Evolutionary conservation across 2,888 invertebrate genomes (phyloP), one percentile per base, ranked within the genome.

Genomic region (Pogonocherus hispidulus): DNA sequence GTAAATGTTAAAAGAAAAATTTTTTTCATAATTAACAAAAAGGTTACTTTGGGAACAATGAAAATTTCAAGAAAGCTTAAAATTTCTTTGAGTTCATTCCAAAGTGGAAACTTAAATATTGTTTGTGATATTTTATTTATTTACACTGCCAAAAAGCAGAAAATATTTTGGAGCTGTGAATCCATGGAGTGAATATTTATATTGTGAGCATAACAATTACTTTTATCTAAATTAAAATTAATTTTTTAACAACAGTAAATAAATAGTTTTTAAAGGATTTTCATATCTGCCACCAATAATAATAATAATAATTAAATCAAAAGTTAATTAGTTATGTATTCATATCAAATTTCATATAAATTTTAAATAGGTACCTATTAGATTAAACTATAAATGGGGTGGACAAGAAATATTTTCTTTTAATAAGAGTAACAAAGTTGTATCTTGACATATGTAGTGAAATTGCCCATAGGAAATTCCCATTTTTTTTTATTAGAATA

Each of bases 131-230:
- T 63, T 63, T 63, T 63, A 55, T 54, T 63, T 63, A 55, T n/a
- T n/a, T 47, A 63, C 72, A 72, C 72, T 72, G 72, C 72, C 72
- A 65, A 49, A 56, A 55, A 55, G 67, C 67, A 70, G 67, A 67
- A 69, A 60, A 60, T 65, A 37, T 64, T 66, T n/a, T 59, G 59
- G 72, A 64, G 69, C 70, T 73, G 67, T 73, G 59, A 59, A 59
- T 59, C 27, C 32, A 47, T 73, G 70, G 70, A 68, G 70, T 73
- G 67, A 70, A 66, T 52, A 67, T 63, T n/a, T n/a, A 59, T 59
- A 65, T 67, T 62, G 60, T 59, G 27, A 19, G 23, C 14, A 47
- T 47, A 59, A 41, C 41, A 32, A 18, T 47, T 59, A 22, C n/a
- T 20, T 41, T n/a, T 55, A 20, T 52, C 27, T 18, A 32, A 41